Base-by-base conservation (phyloP, 2,888 invertebrate genomes). In the Rhagonycha fulva region DNA sequence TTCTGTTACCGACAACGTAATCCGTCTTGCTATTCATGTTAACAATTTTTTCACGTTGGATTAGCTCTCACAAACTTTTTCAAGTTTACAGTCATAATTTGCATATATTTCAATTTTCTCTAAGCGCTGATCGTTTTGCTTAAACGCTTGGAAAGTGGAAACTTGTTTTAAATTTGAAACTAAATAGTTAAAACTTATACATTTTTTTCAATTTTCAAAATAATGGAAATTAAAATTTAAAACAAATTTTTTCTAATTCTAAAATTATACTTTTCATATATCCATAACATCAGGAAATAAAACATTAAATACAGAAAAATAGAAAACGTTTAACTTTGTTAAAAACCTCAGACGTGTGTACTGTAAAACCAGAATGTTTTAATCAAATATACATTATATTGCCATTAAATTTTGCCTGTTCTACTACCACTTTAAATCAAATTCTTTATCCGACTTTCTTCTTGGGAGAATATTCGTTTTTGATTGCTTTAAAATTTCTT, bases 21-120 rank as follows among this genome's bases (percentile, higher is more conserved):
- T 80, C 79, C 80, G 79, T 80, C 80, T 79, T 80, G 78, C 70
- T 76, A 76, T 76, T 74, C 72, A 77, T 76, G 79, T 79, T 80
- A 77, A 79, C 76, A 77, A 76, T 79, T 77, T 77, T 77, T 78
- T 76, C 73, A 72, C 78, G 69, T 74, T 76, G 75, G 75, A 78
- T 77, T 78, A 77, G 60, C 76, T 68, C 66, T 72, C 69, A 75
- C 74, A 69, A 78, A 78, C 72, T 78, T 78, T 78, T 70, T 66
- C 77, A 63, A 75, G 69, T 75, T 72, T 14, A 70, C 62, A 71
- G 62, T 70, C 72, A 61, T 75, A 77, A 77, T 77, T 75, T 77
- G 69, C 71, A 70, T 70, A 68, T 60, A 74, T 74, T 74, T 62
- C 70, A 68, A 72, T 68, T 72, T 72, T 71, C 28, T 63, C 28